Evolutionary conservation across 2,113 vertebrate species (phyloP), one percentile per base, ranked within the genome.

Genomic region (Antigone vipio): DNA sequence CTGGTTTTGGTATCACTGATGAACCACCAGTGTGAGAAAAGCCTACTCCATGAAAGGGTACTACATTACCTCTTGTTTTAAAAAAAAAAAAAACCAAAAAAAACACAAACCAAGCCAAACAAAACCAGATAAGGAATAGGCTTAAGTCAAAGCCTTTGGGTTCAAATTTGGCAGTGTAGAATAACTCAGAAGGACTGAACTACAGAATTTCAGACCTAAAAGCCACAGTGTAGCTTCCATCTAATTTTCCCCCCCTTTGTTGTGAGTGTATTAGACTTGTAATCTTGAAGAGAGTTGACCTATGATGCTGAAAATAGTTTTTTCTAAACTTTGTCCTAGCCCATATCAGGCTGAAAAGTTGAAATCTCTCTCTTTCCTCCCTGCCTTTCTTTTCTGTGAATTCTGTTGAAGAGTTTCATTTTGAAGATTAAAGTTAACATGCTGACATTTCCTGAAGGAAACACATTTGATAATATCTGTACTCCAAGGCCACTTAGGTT

Each of bases 81-180:
- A 38, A 38, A 38, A 38, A 38, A 38, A 38, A 38, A 38, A 38
- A 38, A 38, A 9, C n/a, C n/a, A 35, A 91, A 72, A 40, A n/a
- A 42, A 74, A 5, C 21, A 73, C 40, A 22, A 3, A 19, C 3
- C 21, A 21, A 49, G 21, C 21, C 21, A 52, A 47, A 64, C 22
- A 22, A 56, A 6, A 0, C 16, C 13, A 60, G 2, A 5, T 9
- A 27, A 79, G 4, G 6, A 42, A 45, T 44, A 47, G 4, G 2
- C 11, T 16, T n/a, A 49, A 79, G 0, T 56, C 15, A 47, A 78
- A 66, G 6, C n/a, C 47, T 18, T 75, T 7, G 30, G 30, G 17
- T 80, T 79, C 5, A 56, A 20, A 55, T 64, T 62, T 86, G 32
- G 11, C 29, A 44, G 2, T 50, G 29, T 21, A 49, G 29, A 9